Percentiles rank a stretch among this genome's conserved stretches.
phyloP scores from a whole-genome alignment of 2,113 vertebrate genomes.

The Herpetotheres cachinnans region DNA sequence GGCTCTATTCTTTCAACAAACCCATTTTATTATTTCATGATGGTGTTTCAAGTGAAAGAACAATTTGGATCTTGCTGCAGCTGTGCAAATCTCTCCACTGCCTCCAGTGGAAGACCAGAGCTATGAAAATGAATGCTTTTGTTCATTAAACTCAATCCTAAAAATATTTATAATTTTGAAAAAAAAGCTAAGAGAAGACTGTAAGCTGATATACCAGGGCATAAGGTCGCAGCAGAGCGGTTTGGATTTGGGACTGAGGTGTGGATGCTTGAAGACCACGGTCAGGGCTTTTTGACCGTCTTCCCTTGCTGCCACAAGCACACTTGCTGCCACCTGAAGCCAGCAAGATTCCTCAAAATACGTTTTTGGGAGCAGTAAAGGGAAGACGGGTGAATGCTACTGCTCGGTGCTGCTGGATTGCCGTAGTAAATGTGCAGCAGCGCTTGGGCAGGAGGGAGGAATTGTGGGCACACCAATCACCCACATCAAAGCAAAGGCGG shows the following conservation, averaged over 20 bases:
- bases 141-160: background rate
- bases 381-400: background rate
- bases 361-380: rapidly evolving
- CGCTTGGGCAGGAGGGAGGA: background rate
- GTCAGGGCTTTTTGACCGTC: background rate
- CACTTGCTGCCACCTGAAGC: background rate
- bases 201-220: background rate
- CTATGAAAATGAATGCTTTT: background rate
- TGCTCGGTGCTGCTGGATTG: background rate
- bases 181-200: background rate
- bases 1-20: background rate
- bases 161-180: background rate
- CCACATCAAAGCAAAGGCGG: background rate
- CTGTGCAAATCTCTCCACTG: rapidly evolving
- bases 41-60: background rate
- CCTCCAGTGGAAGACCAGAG: background rate
- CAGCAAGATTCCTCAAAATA: background rate
- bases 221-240: background rate
- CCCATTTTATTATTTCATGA: background rate
- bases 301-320: background rate
- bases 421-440: background rate
- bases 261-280: rapidly evolving
- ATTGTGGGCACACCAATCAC: background rate
- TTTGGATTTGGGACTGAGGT: background rate
- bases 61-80: background rate